Conservation (phyloP, 30 jellyfish, hydroid and myxozoan species). For the Mastigias papua region DNA sequence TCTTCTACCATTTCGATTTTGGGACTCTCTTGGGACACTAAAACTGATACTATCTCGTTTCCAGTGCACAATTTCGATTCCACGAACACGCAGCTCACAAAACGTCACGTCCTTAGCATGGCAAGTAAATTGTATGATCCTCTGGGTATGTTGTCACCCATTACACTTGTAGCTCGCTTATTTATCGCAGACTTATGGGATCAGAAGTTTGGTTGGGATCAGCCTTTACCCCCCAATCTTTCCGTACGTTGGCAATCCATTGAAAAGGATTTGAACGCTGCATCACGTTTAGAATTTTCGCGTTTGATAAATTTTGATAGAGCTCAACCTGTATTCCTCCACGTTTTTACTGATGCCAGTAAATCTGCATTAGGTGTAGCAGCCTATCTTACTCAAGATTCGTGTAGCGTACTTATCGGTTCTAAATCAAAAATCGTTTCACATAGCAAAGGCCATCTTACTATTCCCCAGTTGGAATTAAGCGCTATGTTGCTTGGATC, state of each 20-base stretch:
- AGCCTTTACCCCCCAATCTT: constrained; percentile 32
- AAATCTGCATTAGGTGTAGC: too few relatives aligned
- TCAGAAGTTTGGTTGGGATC: constrained; percentile 41
- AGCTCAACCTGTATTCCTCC: constrained; percentile 25
- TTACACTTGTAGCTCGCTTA: constrained; percentile 32
- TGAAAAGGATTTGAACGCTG: constrained; percentile 18
- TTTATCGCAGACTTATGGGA: constrained; percentile 41
- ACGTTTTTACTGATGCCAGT: too few relatives aligned
- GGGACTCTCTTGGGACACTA: constrained; percentile 17
- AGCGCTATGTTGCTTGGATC: too few relatives aligned
- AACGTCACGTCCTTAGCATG: constrained; percentile 28
- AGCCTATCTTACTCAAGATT: too few relatives aligned
- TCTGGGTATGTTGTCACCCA: constrained; percentile 45
- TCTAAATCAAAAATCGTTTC: too few relatives aligned
- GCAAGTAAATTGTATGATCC: constrained; percentile 53
- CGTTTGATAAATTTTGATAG: constrained; percentile 15
- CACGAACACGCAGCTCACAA: constrained; percentile 2
- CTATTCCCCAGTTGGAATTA: too few relatives aligned
- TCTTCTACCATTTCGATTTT: constrained; percentile 5
- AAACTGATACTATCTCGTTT: constrained; percentile 6
- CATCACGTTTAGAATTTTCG: constrained; percentile 15
- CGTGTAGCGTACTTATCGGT: too few relatives aligned
- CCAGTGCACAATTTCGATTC: constrained; percentile 15
- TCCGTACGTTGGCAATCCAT: neutral
- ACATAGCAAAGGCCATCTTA: too few relatives aligned